Evolutionary conservation across 2,797 vertebrate genomes (phyloP), one percentile per base, ranked within the genome.

Genomic region (Anabas testudineus): DNA sequence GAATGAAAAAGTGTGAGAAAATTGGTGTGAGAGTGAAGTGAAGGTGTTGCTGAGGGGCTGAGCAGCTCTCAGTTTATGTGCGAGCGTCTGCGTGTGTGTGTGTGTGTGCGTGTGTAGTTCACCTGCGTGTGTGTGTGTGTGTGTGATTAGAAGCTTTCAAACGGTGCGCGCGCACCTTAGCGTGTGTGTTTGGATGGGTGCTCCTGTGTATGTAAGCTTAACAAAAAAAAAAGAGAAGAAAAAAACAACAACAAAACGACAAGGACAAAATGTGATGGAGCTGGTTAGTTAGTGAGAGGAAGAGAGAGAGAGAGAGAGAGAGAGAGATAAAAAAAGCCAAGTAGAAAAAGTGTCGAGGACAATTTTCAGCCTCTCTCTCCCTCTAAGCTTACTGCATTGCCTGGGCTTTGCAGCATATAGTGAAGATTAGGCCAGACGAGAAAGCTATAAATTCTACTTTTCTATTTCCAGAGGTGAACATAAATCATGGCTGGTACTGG

Each of bases 391-490:
- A 67, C 87, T 83, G 85, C 85, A 83, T 86, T 71, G 84, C 87
- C 75, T 56, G 48, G 71, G 84, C 83, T 88, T 88, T 89, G 86
- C 90, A 80, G 81, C 87, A 86, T 82, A 89, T 73, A 88, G 88
- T 80, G 80, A 90, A 90, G 88, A 92, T 93, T 90, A 92, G 81
- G 86, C 79, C 80, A 64, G 77, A 84, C 84, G 76, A 89, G 85
- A 91, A 84, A 92, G 81, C 85, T 90, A 93, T 94, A 92, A 93
- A 94, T 94, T 90, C 86, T 85, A 78, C 84, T 92, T 88, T 92
- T 93, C 91, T 92, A 85, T 87, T 86, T 86, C 72, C 88, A 88
- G 90, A 90, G 88, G 86, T 89, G 88, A 86, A 90, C 88, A 94
- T 94, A 92, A 94, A 95, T 94, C 93, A 93, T 42, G 56, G 81